A percentile compares a stretch with the other conserved stretches of the same genome.
These are phyloP conservation scores for Sus scrofa DNA, from an alignment of 2,113 vertebrate species.

Conservation along the genomic window DNA sequence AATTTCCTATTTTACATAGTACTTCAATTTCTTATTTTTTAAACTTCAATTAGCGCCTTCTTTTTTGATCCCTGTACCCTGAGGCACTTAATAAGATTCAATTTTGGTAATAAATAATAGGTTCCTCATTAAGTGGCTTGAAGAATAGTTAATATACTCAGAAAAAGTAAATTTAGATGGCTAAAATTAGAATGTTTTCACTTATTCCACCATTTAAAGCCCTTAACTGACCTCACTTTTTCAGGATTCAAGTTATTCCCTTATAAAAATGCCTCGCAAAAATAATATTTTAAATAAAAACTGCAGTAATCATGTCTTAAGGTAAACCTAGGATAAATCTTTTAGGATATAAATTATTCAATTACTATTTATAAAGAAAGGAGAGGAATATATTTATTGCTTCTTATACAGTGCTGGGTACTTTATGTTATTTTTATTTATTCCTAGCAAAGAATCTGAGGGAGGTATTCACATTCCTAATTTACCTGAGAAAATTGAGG, in stretches of 20 bases:
- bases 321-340: background rate
- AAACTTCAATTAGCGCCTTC: background rate
- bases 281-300: slow-evolving; percentile 18
- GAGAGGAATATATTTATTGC: background rate
- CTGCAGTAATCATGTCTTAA: background rate
- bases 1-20: slow-evolving; percentile 33
- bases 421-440: background rate
- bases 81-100: slow-evolving; percentile 30
- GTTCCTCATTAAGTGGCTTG: slow-evolving; percentile 61
- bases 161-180: background rate
- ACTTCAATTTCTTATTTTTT: slow-evolving; percentile 31
- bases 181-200: slow-evolving; percentile 61
- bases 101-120: slow-evolving; percentile 59
- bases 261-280: slow-evolving; percentile 1
- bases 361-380: background rate
- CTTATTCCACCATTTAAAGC: slow-evolving; percentile 25
- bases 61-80: background rate
- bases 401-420: background rate
- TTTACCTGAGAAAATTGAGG: background rate
- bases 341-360: background rate
- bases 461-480: background rate
- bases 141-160: slow-evolving; percentile 25
- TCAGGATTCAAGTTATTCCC: background rate
- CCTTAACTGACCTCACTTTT: slow-evolving; percentile 60
- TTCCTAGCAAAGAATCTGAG: background rate